Evolutionary conservation across 2,797 vertebrate species (phyloP).

Genomic region (Loriculus beryllinus): DNA sequence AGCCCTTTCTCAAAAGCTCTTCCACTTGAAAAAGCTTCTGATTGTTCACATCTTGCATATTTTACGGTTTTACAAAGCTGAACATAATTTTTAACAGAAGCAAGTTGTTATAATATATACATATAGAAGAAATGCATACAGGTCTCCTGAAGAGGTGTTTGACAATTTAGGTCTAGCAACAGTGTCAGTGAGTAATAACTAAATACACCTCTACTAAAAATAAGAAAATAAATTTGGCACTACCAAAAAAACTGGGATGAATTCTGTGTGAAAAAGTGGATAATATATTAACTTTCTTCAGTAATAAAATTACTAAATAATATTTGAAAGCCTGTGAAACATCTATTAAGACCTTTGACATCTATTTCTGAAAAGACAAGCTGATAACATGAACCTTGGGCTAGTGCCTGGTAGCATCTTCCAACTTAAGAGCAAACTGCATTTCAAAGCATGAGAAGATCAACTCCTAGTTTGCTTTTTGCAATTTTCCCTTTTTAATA

Average conservation of each 20-base stretch:
- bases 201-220: not conserved
- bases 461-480: not conserved
- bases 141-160: not conserved
- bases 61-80: not conserved
- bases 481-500: not conserved
- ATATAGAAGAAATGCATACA: not conserved
- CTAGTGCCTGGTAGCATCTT: not conserved
- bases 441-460: not conserved
- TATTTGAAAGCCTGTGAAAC: not conserved
- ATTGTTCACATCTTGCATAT: not conserved
- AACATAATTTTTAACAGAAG: not conserved
- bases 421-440: not conserved
- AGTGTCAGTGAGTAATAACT: not conserved
- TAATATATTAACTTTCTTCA: not conserved
- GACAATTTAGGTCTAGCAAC: not conserved
- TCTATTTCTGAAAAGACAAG: not conserved
- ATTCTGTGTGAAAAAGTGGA: not conserved
- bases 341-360: not conserved
- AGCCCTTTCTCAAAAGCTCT: not conserved
- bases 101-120: not conserved
- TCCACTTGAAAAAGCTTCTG: not conserved
- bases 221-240: not conserved
- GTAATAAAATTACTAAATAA: not conserved
- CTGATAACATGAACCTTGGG: not conserved
- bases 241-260: fast-evolving